Percentiles rank a stretch among this genome's conserved stretches.
phyloP scores from a whole-genome alignment of 2,888 invertebrate genomes.

The Linnaemya tessellans region DNA sequence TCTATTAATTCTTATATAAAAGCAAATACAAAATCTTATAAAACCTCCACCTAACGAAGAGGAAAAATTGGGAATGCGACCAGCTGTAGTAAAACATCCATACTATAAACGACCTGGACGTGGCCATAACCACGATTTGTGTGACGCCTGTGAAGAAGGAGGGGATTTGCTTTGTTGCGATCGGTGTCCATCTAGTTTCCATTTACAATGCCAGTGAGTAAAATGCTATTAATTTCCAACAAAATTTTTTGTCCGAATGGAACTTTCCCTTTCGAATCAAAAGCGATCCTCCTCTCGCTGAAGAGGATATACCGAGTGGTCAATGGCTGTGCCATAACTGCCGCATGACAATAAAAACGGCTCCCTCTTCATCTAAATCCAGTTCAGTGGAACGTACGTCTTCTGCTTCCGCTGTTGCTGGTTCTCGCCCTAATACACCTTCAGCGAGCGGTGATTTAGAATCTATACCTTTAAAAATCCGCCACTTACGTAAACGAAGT shows the following conservation, averaged over 20 bases:
- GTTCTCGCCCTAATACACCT: conserved; percentile 81
- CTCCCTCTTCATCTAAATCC: conserved; percentile 83
- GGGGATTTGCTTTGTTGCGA: conserved; percentile 98
- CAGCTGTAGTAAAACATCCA: conserved; percentile 89
- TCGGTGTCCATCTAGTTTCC: conserved; percentile 97
- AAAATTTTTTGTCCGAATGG: neutral
- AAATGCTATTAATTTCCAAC: neutral
- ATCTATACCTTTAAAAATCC: conserved; percentile 83
- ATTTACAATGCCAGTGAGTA: conserved; percentile 96
- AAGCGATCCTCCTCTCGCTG: conserved; percentile 96
- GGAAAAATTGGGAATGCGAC: conserved; percentile 84
- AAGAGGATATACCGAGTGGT: conserved; percentile 94
- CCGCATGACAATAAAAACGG: conserved; percentile 82
- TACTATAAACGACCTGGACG: conserved; percentile 94
- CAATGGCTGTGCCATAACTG: conserved; percentile 97
- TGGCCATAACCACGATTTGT: conserved; percentile 95
- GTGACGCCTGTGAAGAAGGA: conserved; percentile 97
- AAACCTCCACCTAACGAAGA: conserved; percentile 95
- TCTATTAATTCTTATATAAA: conserved; percentile 25
- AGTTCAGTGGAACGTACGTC: conserved; percentile 82
- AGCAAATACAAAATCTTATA: conserved; percentile 95
- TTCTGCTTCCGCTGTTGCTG: conserved; percentile 74
- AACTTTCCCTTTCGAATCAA: neutral
- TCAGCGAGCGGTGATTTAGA: conserved; percentile 76
- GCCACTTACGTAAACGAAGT: conserved; percentile 82